phyloP scores from a whole-genome alignment of 1,140 invertebrate species.

The Drosophila tani region DNA sequence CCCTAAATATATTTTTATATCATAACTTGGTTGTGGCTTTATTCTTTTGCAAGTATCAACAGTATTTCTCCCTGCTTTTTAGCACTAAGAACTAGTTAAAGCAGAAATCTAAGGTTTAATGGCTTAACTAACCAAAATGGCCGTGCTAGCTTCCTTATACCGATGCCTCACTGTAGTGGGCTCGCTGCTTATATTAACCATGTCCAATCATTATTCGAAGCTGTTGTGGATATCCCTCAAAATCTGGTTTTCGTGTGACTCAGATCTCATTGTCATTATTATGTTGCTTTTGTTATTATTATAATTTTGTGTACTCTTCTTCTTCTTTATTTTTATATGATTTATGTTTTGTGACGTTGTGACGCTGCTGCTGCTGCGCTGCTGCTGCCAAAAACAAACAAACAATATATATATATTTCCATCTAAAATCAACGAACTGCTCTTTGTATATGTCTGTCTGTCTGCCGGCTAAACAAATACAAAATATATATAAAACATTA shows the following conservation, averaged over 20 bases:
- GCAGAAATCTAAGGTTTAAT: neutral
- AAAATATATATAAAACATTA: constrained; percentile 1
- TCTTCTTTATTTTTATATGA: constrained; percentile 56
- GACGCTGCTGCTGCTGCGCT: constrained; percentile 32
- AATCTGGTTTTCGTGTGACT: constrained; percentile 33
- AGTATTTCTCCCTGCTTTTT: neutral
- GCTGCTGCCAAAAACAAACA: constrained; percentile 16
- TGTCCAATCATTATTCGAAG: constrained; percentile 21
- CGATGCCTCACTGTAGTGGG: constrained; percentile 24
- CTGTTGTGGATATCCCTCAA: constrained; percentile 11
- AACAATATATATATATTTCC: constrained; percentile 17
- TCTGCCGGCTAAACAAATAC: constrained; percentile 34
- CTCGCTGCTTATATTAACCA: constrained; percentile 17
- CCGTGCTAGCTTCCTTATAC: neutral
- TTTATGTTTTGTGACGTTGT: constrained; percentile 61
- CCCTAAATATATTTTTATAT: neutral
- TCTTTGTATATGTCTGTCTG: constrained; percentile 46
- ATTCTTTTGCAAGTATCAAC: neutral
- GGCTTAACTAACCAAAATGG: neutral
- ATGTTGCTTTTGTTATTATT: constrained; percentile 48
- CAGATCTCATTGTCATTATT: constrained; percentile 11
- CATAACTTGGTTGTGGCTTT: constrained; percentile 1
- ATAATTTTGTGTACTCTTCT: constrained; percentile 50
- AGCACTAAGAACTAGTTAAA: neutral
- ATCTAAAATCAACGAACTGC: constrained; percentile 28